Conservation (phyloP, 2,888 invertebrate species). For the Leptinotarsa peninsularis region DNA sequence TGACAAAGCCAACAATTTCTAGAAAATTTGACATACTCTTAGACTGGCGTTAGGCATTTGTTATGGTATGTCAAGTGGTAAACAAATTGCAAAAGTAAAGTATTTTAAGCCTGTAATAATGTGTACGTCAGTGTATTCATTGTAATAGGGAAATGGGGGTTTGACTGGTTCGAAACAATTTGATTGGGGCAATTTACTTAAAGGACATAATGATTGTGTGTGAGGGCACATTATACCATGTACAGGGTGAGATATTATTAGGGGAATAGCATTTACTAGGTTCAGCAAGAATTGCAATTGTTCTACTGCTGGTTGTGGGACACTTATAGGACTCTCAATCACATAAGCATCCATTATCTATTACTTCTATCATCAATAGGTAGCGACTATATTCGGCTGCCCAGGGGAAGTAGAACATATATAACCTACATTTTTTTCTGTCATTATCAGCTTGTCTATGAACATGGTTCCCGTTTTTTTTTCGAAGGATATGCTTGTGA, state of each 20-base stretch:
- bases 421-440: too few species aligned
- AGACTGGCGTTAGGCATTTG: constrained; percentile 29
- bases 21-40: constrained; percentile 20
- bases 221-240: background rate
- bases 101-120: constrained; percentile 21
- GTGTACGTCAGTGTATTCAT: background rate
- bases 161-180: constrained; percentile 1
- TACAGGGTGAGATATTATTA: background rate
- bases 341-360: too few species aligned
- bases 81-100: constrained; percentile 30
- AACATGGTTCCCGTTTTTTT: too few species aligned
- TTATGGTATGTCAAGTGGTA: constrained; percentile 30
- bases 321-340: too few species aligned
- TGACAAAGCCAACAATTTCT: constrained; percentile 24
- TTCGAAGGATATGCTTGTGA: too few species aligned
- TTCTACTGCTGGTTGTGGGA: too few species aligned
- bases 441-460: too few species aligned
- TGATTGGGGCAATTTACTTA: constrained; percentile 1
- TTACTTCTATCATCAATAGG: too few species aligned
- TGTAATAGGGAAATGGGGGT: constrained; percentile 4
- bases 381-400: too few species aligned
- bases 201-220: background rate
- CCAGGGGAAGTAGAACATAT: too few species aligned
- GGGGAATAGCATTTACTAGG: too few species aligned
- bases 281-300: too few species aligned